A percentile compares a stretch with the other conserved stretches of the same genome.
Evolutionary conservation across 2,797 vertebrate genomes (phyloP).

Genomic region (Lutjanus argentimaculatus): DNA sequence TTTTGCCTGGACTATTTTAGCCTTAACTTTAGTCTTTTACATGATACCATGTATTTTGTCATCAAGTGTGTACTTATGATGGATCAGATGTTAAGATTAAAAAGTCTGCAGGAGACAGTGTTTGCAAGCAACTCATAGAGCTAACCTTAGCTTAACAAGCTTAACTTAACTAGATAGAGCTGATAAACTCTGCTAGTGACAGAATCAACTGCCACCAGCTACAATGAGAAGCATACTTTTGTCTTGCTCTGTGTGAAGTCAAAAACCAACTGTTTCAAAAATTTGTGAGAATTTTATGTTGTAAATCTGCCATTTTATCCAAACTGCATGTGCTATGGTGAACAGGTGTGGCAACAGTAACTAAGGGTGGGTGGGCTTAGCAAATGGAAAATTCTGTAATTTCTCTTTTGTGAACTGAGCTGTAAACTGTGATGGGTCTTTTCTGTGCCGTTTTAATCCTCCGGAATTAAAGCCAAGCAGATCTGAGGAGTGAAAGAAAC

Average conservation of each 20-base stretch:
- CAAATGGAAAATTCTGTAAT: not conserved
- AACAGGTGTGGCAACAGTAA: not conserved
- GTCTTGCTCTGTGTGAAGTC: not conserved
- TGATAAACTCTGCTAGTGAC: not conserved
- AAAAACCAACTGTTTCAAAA: not conserved
- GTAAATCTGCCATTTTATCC: not conserved
- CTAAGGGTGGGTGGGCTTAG: no score
- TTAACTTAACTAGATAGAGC: not conserved
- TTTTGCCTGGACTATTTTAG: no score
- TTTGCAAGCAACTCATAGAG: not conserved
- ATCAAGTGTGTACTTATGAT: not conserved
- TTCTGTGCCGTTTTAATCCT: slow-evolving; percentile 2
- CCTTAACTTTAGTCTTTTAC: not conserved
- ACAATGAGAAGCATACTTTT: not conserved
- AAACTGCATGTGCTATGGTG: not conserved
- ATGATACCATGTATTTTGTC: not conserved
- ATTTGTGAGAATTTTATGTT: not conserved
- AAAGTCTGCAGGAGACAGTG: not conserved
- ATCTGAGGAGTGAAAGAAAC: slow-evolving; percentile 13
- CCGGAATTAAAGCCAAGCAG: not conserved
- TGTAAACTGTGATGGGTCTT: not conserved
- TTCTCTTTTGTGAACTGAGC: not conserved
- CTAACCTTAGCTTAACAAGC: not conserved
- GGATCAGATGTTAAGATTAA: not conserved
- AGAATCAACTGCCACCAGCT: not conserved